Evolutionary conservation across 2,888 invertebrate genomes (phyloP), one percentile per base, ranked within the genome.

Genomic region (Allacma fusca): DNA sequence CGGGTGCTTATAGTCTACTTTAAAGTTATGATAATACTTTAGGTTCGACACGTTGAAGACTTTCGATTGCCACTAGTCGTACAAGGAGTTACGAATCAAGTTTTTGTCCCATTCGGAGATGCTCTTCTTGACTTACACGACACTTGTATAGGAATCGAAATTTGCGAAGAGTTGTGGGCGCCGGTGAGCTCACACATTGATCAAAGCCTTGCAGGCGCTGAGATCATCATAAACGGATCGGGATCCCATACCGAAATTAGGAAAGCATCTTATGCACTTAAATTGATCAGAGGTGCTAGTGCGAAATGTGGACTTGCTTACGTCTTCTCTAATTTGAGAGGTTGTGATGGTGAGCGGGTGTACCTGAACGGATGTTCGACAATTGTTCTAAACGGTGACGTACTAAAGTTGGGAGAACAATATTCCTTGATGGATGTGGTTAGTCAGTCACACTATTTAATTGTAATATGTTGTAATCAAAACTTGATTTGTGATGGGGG

Each of bases 161-260:
- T 98, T 82, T 99, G 99, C 87, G 98, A 99, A 88, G 99, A 99
- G 86, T 87, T 99, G 23, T 99, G 98, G 98, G 94, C 93, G 87
- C 94, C 97, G 0, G 71, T 75, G 24, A 96, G 96, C 86, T 91
- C 92, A 50, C 97, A 98, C 86, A 92, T 97, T 76, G 92, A 93
- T 0, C 90, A 97, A 90, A 90, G 93, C 13, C 87, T 97, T 76
- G 96, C 97, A 85, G 98, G 98, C 0, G 97, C 97, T 0, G 98
- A 99, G 87, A 94, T 99, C 62, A 93, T 97, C 84, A 85, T 87
- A 1, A 91, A 91, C 85, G 87, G 88, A n/a, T 98, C 97, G 9
- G 98, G 96, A 0, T 98, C 97, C 81, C 94, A 98, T 86, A 97
- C 96, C 89, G 94, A 98, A 86, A 89, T 99, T 16, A 90, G 98